Conservation (phyloP, 1,140 invertebrate genomes). For the Drosophila pseudoobscura region DNA sequence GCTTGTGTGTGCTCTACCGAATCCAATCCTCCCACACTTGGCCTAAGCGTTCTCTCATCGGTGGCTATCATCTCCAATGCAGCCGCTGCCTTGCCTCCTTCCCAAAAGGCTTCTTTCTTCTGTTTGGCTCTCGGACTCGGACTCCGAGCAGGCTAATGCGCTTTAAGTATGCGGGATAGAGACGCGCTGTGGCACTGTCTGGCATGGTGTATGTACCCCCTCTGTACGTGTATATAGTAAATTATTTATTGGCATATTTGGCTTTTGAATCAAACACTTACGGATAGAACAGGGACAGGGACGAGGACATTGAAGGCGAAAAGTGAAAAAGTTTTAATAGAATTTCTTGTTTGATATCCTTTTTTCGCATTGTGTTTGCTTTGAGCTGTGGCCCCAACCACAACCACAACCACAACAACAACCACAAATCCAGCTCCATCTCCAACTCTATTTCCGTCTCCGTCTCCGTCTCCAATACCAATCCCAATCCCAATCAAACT, state of each 20-base stretch:
- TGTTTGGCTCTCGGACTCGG: neutral
- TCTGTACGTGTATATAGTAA: slow-evolving; percentile 37
- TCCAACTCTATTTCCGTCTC: neutral
- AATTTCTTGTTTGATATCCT: slow-evolving; percentile 60
- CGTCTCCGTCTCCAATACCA: too few species aligned
- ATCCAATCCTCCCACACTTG: too few species aligned
- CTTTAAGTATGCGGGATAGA: slow-evolving; percentile 53
- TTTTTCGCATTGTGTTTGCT: slow-evolving; percentile 23
- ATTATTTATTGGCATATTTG: slow-evolving; percentile 79
- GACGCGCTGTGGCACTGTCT: slow-evolving; percentile 5
- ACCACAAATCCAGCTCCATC: too few species aligned
- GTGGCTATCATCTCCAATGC: slow-evolving; percentile 28
- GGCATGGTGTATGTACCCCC: neutral
- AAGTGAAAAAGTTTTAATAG: slow-evolving; percentile 79
- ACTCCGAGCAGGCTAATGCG: slow-evolving; percentile 47
- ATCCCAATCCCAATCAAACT: slow-evolving; percentile 40
- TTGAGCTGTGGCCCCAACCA: slow-evolving; percentile 17
- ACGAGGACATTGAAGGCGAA: slow-evolving; percentile 38
- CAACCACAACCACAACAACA: neutral
- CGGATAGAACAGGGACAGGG: slow-evolving; percentile 15
- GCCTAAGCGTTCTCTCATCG: neutral
- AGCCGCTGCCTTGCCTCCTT: neutral
- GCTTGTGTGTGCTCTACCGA: too few species aligned
- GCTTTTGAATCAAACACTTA: slow-evolving; percentile 59
- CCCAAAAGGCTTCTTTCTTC: neutral